These are phyloP conservation scores for Scelioninae gen. 1 DNA, from an alignment of 2,888 invertebrate species.

Conservation along the genomic window DNA sequence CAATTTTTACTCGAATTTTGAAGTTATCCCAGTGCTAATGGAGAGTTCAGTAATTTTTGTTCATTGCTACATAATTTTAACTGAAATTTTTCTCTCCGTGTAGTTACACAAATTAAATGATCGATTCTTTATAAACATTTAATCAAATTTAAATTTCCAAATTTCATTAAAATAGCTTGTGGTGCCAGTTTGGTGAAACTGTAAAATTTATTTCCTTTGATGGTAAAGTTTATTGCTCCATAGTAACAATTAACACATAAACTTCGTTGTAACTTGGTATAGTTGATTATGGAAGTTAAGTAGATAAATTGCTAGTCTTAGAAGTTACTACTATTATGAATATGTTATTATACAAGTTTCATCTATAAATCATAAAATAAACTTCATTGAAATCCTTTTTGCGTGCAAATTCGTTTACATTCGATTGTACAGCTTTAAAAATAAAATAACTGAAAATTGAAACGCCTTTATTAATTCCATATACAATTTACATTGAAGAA, in stretches of 20 bases:
- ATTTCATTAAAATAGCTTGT: not conserved
- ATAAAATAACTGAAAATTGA: not conserved
- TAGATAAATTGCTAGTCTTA: slow-evolving; percentile 44
- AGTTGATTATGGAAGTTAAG: slow-evolving; percentile 44
- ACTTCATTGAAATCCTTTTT: not conserved
- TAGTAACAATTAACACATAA: slow-evolving; percentile 49
- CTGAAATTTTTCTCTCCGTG: no score
- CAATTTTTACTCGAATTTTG: no score
- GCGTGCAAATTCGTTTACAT: not conserved
- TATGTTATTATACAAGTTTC: slow-evolving; percentile 34
- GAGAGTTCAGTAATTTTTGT: no score
- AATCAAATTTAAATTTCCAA: not conserved
- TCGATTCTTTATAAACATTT: not conserved
- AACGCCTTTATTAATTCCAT: not conserved
- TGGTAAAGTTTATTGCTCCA: slow-evolving; percentile 35
- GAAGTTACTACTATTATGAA: slow-evolving; percentile 32
- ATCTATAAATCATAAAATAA: slow-evolving; percentile 16
- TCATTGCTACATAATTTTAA: no score
- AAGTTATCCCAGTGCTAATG: no score
- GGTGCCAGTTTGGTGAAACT: not conserved
- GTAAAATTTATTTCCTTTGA: slow-evolving; percentile 20
- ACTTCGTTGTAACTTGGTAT: slow-evolving; percentile 37
- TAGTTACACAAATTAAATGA: not conserved
- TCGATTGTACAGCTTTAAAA: not conserved
- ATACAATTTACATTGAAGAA: not conserved